A percentile compares a stretch with the other conserved stretches of the same genome.
Evolutionary conservation across 2,888 invertebrate genomes (phyloP).

Genomic region (Calliopum simillimum): DNA sequence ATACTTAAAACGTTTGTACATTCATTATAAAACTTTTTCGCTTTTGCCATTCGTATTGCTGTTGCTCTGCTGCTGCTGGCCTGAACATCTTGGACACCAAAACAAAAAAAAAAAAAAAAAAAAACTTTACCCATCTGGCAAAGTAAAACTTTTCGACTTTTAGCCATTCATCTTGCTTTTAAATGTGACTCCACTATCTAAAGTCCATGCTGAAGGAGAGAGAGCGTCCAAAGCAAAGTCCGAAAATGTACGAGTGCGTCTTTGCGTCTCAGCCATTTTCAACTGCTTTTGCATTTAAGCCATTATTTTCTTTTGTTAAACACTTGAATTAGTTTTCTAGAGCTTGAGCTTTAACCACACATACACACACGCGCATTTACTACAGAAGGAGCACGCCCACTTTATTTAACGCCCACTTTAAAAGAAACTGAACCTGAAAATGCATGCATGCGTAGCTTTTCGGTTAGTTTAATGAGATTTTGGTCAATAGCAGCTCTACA

Average conservation of each 20-base stretch:
- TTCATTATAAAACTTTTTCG: conserved; percentile 25
- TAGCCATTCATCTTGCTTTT: conserved; percentile 44
- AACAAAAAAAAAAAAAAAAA: too few species aligned
- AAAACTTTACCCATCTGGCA: conserved; percentile 22
- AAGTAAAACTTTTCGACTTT: conserved; percentile 30
- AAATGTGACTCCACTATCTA: conserved; percentile 32
- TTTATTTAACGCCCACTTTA: conserved; percentile 6
- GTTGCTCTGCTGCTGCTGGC: background rate
- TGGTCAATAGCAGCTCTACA: conserved; percentile 24
- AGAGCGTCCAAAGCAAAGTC: background rate
- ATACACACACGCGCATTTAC: conserved; percentile 11
- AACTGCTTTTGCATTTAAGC: conserved; percentile 38
- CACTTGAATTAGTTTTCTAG: conserved; percentile 46
- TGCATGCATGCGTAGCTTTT: conserved; percentile 11
- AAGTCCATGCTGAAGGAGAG: background rate
- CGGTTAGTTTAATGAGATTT: conserved; percentile 33
- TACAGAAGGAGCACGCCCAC: background rate
- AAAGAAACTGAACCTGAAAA: background rate
- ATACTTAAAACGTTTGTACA: conserved; percentile 16
- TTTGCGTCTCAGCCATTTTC: background rate
- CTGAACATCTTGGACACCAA: background rate
- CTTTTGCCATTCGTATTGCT: background rate
- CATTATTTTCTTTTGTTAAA: conserved; percentile 45
- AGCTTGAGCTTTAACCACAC: conserved; percentile 27
- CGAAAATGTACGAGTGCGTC: background rate